phyloP scores from a whole-genome alignment of 2,113 vertebrate genomes.

The Xiphophorus couchianus region DNA sequence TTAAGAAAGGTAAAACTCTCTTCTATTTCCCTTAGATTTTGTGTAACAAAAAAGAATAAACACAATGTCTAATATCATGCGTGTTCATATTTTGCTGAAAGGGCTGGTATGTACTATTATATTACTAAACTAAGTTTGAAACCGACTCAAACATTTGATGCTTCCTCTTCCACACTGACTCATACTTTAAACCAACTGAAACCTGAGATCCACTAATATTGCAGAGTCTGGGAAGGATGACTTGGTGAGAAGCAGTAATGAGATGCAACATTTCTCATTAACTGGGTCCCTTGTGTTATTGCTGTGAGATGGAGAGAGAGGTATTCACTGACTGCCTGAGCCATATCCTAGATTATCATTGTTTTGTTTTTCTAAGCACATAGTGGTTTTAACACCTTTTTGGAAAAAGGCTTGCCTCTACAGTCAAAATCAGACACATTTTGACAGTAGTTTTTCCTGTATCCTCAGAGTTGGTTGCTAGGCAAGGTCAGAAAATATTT shows the following conservation, averaged over 20 bases:
- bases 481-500: neutral
- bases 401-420: neutral
- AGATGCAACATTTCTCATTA: slow-evolving; percentile 40
- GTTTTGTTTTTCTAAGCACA: neutral
- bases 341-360: slow-evolving; percentile 46
- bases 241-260: slow-evolving; percentile 25
- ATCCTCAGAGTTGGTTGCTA: neutral
- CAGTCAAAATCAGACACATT: slow-evolving; percentile 29
- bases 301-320: slow-evolving; percentile 14
- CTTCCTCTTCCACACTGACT: neutral
- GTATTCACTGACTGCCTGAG: slow-evolving; percentile 29
- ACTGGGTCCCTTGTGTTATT: slow-evolving; percentile 22
- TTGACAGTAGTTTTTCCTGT: slow-evolving; percentile 23
- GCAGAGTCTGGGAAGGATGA: slow-evolving; percentile 37
- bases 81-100: too few relatives aligned
- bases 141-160: neutral
- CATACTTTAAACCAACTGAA: slow-evolving; percentile 8
- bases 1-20: too few relatives aligned
- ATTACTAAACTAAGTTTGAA: slow-evolving; percentile 2
- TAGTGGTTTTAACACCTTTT: slow-evolving; percentile 6
- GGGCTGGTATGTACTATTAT: neutral
- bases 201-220: slow-evolving; percentile 17
- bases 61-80: too few relatives aligned
- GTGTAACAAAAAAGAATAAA: too few relatives aligned
- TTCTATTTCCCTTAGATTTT: too few relatives aligned